Percentiles rank a stretch among this genome's conserved stretches.
Evolutionary conservation across 2,888 invertebrate genomes (phyloP).

Genomic region (Drosophila mettleri): DNA sequence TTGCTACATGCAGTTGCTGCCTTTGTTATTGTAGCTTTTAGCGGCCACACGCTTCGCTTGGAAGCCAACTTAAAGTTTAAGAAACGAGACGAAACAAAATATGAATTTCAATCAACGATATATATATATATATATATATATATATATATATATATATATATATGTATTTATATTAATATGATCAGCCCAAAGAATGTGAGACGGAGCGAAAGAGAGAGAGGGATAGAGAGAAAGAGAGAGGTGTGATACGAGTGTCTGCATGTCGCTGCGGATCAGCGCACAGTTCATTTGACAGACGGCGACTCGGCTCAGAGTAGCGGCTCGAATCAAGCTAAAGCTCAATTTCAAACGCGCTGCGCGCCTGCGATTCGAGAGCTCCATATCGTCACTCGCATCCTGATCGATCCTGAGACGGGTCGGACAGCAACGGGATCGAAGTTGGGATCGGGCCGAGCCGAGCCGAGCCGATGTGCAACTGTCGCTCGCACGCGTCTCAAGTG

Average conservation of each 20-base stretch:
- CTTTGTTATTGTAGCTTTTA: slow-evolving; percentile 22
- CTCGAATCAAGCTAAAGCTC: slow-evolving; percentile 62
- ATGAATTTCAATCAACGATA: slow-evolving; percentile 72
- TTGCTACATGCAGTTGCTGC: slow-evolving; percentile 32
- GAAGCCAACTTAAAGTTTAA: slow-evolving; percentile 60
- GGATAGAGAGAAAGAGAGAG: slow-evolving; percentile 47
- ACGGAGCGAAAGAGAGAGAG: slow-evolving; percentile 12
- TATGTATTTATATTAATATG: slow-evolving; percentile 16
- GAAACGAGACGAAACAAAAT: slow-evolving; percentile 64
- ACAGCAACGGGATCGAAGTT: not conserved
- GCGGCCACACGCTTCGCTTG: slow-evolving; percentile 61
- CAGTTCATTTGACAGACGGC: slow-evolving; percentile 66
- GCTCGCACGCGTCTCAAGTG: slow-evolving; percentile 84
- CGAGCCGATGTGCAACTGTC: slow-evolving; percentile 69
- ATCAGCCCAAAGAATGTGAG: slow-evolving; percentile 2
- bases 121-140: slow-evolving; percentile 8
- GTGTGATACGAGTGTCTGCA: slow-evolving; percentile 67
- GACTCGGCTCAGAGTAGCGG: slow-evolving; percentile 46
- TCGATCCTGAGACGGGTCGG: slow-evolving; percentile 6
- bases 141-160: slow-evolving; percentile 17
- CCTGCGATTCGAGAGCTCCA: slow-evolving; percentile 28
- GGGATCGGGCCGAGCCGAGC: slow-evolving; percentile 12
- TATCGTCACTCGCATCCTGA: slow-evolving; percentile 18
- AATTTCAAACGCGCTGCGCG: slow-evolving; percentile 70
- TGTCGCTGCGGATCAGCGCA: slow-evolving; percentile 64